Percentiles rank a stretch among this genome's conserved stretches.
phyloP scores from a whole-genome alignment of 2,797 vertebrate species.

The Sebastes minor region DNA sequence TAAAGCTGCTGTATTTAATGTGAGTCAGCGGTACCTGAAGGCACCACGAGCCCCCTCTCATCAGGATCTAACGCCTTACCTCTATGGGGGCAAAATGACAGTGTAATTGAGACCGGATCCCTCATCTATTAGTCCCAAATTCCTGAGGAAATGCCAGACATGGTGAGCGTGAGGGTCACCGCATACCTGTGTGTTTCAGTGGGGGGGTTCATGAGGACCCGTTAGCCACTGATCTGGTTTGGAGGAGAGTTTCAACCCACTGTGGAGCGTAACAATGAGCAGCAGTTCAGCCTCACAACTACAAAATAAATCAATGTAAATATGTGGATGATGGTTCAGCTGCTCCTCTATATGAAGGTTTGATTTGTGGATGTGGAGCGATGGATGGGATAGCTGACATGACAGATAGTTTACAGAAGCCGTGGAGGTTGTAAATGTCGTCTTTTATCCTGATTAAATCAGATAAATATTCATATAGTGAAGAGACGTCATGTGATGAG shows the following conservation, averaged over 20 bases:
- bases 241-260: neutral
- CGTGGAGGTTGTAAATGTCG: neutral
- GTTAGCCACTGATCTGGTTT: slow-evolving; percentile 25
- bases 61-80: neutral
- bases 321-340: too few relatives aligned
- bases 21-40: slow-evolving; percentile 8
- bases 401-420: too few relatives aligned
- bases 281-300: too few relatives aligned
- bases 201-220: neutral
- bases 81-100: slow-evolving; percentile 7
- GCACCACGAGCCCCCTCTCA: neutral
- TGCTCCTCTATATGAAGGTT: too few relatives aligned
- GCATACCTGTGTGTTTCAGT: slow-evolving; percentile 31
- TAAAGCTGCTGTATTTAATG: neutral
- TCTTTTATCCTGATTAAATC: neutral
- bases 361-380: neutral
- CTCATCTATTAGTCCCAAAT: slow-evolving; percentile 39
- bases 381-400: too few relatives aligned
- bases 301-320: too few relatives aligned
- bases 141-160: slow-evolving; percentile 55
- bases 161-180: slow-evolving; percentile 6
- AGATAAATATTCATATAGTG: too few relatives aligned
- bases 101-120: slow-evolving; percentile 45
- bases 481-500: too few relatives aligned
- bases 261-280: too few relatives aligned